Percentiles rank a stretch among this genome's conserved stretches.
Conservation (phyloP, 2,797 vertebrate species). For the Anguilla pacifica region DNA sequence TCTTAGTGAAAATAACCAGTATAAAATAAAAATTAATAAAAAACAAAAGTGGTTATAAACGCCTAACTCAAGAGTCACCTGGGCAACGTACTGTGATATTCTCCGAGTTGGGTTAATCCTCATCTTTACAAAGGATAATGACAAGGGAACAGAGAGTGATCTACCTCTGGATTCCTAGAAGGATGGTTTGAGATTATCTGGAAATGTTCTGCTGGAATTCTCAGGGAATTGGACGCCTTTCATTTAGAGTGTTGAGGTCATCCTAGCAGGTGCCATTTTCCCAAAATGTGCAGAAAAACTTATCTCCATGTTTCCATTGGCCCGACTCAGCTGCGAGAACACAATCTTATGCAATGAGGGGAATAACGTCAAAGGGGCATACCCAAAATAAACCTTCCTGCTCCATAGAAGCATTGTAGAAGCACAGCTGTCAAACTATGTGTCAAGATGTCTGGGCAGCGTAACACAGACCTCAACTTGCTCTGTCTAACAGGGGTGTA, state of each 20-base stretch:
- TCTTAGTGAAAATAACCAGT: constrained; percentile 12
- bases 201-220: constrained; percentile 38
- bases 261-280: constrained; percentile 29
- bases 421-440: neutral
- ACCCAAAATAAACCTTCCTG: constrained; percentile 7
- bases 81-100: neutral
- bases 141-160: neutral
- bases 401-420: neutral
- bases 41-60: constrained; percentile 4
- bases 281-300: constrained; percentile 38
- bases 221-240: constrained; percentile 46
- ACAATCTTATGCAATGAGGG: constrained; percentile 25
- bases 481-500: neutral
- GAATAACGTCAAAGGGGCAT: neutral
- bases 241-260: constrained; percentile 16
- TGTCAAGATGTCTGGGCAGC: neutral
- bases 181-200: constrained; percentile 8
- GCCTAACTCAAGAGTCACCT: neutral
- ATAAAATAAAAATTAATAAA: constrained; percentile 12
- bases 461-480: neutral
- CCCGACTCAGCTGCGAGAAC: constrained; percentile 48
- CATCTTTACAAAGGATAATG: neutral
- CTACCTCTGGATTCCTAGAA: constrained; percentile 2
- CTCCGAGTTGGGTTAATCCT: neutral
- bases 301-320: constrained; percentile 40